phyloP scores from a whole-genome alignment of 2,797 vertebrate genomes.

The Masticophis lateralis region DNA sequence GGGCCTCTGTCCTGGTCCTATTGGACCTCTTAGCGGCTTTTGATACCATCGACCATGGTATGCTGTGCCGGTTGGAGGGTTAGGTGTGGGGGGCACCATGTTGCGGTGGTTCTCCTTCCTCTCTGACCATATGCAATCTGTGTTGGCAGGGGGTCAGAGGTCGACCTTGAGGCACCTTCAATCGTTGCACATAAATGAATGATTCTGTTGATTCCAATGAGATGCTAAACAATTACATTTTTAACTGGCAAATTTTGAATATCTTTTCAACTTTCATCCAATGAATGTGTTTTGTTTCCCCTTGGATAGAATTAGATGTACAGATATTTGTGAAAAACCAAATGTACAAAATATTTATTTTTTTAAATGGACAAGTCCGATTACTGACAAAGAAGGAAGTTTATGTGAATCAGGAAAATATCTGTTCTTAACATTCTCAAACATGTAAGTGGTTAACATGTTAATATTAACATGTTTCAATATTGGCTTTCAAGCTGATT shows the following conservation, averaged over 20 bases:
- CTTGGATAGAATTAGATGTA: not conserved
- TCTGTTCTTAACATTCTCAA: not conserved
- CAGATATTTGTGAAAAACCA: not conserved
- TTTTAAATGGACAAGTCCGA: not conserved
- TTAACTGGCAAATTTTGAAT: not conserved
- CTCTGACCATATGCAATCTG: too few relatives aligned
- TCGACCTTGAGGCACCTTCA: not conserved
- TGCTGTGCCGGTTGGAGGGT: too few relatives aligned
- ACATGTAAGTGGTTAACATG: not conserved
- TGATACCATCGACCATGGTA: too few relatives aligned
- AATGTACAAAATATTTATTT: not conserved
- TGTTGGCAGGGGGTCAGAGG: too few relatives aligned
- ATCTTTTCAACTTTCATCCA: not conserved
- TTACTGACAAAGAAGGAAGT: not conserved
- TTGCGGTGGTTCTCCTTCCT: too few relatives aligned
- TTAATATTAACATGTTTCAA: not conserved
- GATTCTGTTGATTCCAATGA: not conserved
- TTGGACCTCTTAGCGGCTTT: too few relatives aligned
- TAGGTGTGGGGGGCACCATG: too few relatives aligned
- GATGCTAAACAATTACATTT: not conserved
- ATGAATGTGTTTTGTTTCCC: not conserved
- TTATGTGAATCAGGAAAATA: not conserved
- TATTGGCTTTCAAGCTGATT: not conserved
- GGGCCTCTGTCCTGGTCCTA: too few relatives aligned
- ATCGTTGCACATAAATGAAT: not conserved